phyloP scores from a whole-genome alignment of 2,797 vertebrate genomes.

The Malacoraja senta region DNA sequence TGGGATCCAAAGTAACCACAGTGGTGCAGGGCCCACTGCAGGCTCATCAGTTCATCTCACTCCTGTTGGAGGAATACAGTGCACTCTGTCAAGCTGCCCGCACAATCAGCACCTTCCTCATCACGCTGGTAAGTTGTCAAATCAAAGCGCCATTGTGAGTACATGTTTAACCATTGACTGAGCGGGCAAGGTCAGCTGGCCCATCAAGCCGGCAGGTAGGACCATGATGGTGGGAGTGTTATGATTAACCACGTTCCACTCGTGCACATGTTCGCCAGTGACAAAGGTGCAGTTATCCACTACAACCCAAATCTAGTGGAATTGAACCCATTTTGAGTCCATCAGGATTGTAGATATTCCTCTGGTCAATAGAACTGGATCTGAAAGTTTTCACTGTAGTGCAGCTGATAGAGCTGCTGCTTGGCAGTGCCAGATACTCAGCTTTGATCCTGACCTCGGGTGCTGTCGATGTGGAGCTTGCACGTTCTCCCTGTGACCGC shows the following conservation, averaged over 20 bases:
- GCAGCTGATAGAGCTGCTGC: no score
- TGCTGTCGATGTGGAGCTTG: no score
- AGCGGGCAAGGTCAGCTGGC: background rate
- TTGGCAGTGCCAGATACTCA: no score
- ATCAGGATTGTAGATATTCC: background rate
- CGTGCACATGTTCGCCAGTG: no score
- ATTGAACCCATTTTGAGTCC: background rate
- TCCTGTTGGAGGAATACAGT: conserved; percentile 88
- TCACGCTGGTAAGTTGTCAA: conserved; percentile 77
- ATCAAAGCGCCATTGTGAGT: background rate
- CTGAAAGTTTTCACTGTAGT: no score
- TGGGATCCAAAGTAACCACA: conserved; percentile 67
- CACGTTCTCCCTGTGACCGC: no score
- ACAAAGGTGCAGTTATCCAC: background rate
- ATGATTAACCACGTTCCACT: background rate
- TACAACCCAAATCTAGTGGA: background rate
- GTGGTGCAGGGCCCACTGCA: conserved; percentile 77
- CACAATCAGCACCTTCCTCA: conserved; percentile 91
- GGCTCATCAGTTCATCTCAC: conserved; percentile 87
- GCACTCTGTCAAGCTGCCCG: conserved; percentile 91
- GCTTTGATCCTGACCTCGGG: no score
- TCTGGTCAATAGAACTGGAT: background rate
- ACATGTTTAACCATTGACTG: background rate
- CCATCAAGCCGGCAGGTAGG: background rate
- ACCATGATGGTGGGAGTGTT: background rate